Base-by-base conservation (phyloP, 1,140 invertebrate species). In the Stegodyphus dumicola region DNA sequence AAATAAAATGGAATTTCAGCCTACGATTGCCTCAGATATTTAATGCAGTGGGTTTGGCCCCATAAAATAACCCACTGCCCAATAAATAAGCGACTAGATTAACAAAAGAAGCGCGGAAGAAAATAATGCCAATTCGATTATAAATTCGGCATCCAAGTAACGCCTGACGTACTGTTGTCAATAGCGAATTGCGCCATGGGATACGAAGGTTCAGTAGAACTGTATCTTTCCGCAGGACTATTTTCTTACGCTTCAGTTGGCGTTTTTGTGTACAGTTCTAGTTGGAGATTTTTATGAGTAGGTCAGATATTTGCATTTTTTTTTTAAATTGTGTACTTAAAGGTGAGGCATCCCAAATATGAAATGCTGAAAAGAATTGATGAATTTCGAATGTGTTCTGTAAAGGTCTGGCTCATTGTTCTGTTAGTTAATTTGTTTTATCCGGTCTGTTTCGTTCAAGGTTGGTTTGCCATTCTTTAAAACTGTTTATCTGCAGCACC, bases 31-130 rank as follows among this genome's bases (percentile, higher is more conserved):
- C 51, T 17, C 70, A 33, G 49, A 76, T 13, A 6, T 74, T 74
- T 9, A 49, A 9, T 56, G 70, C 15, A 9, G 64, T 77, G 74
- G 73, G 81, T 18, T 76, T 76, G 51, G 18, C 81, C 65, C 73
- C 69, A 15, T 53, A 64, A 76, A 70, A 85, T 77, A 76, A 74
- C 81, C 81, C 53, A 85, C 73, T 85, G 81, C 64, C 81, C 81
- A 85, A 85, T 76, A 85, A 85, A 85, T 85, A 56, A 77, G 64
- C 73, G 60, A 85, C 77, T 64, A 33, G 81, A 54, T 85, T 85
- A 76, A 85, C 73, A 85, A 85, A 76, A 64, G n/a, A 65, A 7
- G 9, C n/a, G 18, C 73, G 81, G 74, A 71, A 85, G 81, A 73
- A 85, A 75, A 77, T 85, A 85, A 53, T 85, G 74, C 81, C 51